These are phyloP conservation scores for Pseudolycoriella hygida DNA, from an alignment of 2,888 invertebrate species.

Conservation along the genomic window DNA sequence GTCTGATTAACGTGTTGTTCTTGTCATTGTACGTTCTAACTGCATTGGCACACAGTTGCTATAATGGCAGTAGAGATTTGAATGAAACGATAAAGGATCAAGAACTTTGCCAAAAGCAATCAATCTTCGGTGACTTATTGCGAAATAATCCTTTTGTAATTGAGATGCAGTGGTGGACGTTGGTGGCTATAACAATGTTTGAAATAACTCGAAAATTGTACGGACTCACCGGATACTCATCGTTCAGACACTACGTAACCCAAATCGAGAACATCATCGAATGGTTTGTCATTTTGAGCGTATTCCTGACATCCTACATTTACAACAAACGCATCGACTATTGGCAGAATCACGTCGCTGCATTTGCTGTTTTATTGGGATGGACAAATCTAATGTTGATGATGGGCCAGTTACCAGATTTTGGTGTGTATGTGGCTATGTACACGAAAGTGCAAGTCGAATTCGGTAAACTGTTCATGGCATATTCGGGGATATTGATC, in stretches of 20 bases:
- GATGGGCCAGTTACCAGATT: constrained; percentile 74
- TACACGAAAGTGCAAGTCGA: constrained; percentile 75
- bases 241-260: constrained; percentile 62
- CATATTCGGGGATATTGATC: constrained; percentile 67
- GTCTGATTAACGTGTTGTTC: constrained; percentile 61
- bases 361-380: constrained; percentile 67
- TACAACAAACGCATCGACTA: constrained; percentile 59
- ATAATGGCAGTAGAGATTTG: constrained; percentile 62
- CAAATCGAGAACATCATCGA: constrained; percentile 75
- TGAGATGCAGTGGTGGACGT: constrained; percentile 69
- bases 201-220: constrained; percentile 67
- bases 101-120: constrained; percentile 60
- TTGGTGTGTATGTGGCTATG: constrained; percentile 83
- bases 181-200: constrained; percentile 59
- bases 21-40: constrained; percentile 68
- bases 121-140: constrained; percentile 56
- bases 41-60: constrained; percentile 68
- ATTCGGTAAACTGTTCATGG: constrained; percentile 69
- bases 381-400: constrained; percentile 85
- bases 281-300: constrained; percentile 72
- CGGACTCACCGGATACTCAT: constrained; percentile 65
- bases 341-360: constrained; percentile 77
- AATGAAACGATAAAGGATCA: constrained; percentile 53
- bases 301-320: constrained; percentile 66
- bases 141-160: constrained; percentile 58